Percentiles rank a stretch among this genome's conserved stretches.
Evolutionary conservation across 2,888 invertebrate genomes (phyloP).

Genomic region (Rhabditophanes sp.): DNA sequence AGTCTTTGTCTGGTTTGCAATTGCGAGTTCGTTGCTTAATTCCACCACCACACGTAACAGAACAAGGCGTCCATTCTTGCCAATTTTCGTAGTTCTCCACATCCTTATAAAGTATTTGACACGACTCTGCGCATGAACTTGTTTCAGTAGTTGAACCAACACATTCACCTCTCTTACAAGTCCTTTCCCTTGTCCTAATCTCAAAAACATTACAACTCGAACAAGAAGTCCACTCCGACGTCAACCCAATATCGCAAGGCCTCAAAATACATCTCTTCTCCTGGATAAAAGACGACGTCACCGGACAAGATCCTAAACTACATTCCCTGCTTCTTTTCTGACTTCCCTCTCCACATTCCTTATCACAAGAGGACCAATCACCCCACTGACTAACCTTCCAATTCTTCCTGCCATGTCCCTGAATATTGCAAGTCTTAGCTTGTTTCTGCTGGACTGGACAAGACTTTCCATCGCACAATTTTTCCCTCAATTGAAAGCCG

Average conservation of each 20-base stretch:
- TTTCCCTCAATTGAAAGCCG: slow-evolving; percentile 38
- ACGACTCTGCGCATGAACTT: too few species aligned
- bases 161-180: slow-evolving; percentile 10
- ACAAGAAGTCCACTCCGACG: slow-evolving; percentile 54
- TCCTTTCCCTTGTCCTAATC: slow-evolving; percentile 7
- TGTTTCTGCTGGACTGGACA: slow-evolving; percentile 32
- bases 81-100: slow-evolving; percentile 15
- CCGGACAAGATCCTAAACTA: slow-evolving; percentile 2
- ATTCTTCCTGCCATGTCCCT: slow-evolving; percentile 15
- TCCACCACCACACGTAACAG: slow-evolving; percentile 35
- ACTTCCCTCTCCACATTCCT: slow-evolving; percentile 51
- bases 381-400: slow-evolving; percentile 13
- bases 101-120: too few species aligned
- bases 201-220: slow-evolving; percentile 14
- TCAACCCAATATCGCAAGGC: too few species aligned
- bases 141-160: too few species aligned
- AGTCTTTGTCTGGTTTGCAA: slow-evolving; percentile 11
- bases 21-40: slow-evolving; percentile 9
- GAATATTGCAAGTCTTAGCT: slow-evolving; percentile 39
- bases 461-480: slow-evolving; percentile 27
- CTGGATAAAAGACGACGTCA: too few species aligned
- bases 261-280: too few species aligned
- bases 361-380: slow-evolving; percentile 52
- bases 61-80: slow-evolving; percentile 24
- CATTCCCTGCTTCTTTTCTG: slow-evolving; percentile 13